Conservation (phyloP, 2,113 vertebrate species). For the Pholis gunnellus region DNA sequence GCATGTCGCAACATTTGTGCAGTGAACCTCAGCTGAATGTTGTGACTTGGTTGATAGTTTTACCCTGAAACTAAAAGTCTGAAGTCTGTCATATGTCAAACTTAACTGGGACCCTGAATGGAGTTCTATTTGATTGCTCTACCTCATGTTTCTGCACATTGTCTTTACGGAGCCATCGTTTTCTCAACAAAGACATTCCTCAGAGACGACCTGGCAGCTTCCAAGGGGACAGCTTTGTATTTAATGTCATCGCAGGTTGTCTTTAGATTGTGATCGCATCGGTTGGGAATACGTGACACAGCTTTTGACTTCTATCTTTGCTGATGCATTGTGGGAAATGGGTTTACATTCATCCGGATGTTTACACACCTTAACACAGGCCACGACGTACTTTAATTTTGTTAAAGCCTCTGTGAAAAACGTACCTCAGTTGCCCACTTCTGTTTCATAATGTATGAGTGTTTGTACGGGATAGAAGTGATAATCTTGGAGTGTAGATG, state of each 20-base stretch:
- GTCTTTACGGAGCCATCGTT: slow-evolving; percentile 23
- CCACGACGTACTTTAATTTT: neutral
- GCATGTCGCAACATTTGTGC: neutral
- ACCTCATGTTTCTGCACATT: slow-evolving; percentile 49
- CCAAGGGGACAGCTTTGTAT: neutral
- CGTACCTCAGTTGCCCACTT: slow-evolving; percentile 16
- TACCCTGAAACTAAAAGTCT: slow-evolving; percentile 21
- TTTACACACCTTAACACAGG: slow-evolving; percentile 25
- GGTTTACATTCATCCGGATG: slow-evolving; percentile 24
- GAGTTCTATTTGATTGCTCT: slow-evolving; percentile 23
- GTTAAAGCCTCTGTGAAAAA: slow-evolving; percentile 2
- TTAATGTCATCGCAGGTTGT: neutral
- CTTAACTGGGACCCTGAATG: slow-evolving; percentile 5
- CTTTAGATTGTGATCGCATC: slow-evolving; percentile 3
- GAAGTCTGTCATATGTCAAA: neutral
- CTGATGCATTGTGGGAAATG: slow-evolving; percentile 10
- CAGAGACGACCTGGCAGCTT: neutral
- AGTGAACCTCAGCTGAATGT: neutral
- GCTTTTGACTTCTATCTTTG: neutral
- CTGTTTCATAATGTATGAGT: neutral
- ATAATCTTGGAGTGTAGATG: slow-evolving; percentile 3
- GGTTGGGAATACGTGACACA: neutral
- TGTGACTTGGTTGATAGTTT: neutral
- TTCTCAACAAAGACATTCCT: slow-evolving; percentile 28
- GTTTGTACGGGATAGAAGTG: neutral